Evolutionary conservation across 2,113 vertebrate species (phyloP).

Genomic region (Hypocryptadius cinnamomeus): DNA sequence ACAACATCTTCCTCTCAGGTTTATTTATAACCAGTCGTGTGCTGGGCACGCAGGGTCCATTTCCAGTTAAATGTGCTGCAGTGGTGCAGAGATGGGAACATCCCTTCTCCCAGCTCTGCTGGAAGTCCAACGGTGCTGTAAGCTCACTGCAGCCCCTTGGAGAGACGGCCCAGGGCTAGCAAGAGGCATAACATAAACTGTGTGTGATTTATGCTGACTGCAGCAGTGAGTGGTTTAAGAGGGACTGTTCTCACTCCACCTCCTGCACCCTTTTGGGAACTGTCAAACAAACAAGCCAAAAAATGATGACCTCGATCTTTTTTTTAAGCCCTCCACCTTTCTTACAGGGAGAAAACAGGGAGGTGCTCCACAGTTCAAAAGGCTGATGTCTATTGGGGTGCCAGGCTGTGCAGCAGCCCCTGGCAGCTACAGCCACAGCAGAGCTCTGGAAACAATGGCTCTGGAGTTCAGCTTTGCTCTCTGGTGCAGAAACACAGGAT

Average conservation of each 20-base stretch:
- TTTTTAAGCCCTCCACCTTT: background rate
- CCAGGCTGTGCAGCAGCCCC: background rate
- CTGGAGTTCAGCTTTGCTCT: background rate
- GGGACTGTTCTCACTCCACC: background rate
- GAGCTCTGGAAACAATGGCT: background rate
- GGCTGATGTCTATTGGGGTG: background rate
- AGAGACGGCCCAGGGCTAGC: background rate
- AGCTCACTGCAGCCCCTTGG: background rate
- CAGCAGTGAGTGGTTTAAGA: background rate
- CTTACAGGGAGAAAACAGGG: background rate
- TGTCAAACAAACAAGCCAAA: conserved; percentile 5
- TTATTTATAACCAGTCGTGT: background rate
- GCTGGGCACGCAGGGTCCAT: background rate
- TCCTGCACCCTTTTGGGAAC: background rate
- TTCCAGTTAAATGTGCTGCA: background rate
- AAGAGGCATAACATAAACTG: background rate
- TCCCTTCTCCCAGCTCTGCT: background rate
- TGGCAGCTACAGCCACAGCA: background rate
- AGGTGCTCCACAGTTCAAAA: background rate
- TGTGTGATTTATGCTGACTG: background rate
- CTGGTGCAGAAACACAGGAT: background rate
- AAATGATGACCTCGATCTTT: background rate
- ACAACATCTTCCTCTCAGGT: background rate
- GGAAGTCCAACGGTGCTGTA: background rate
- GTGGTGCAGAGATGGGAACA: background rate